Percentiles rank a stretch among this genome's conserved stretches.
Conservation (phyloP, 1,140 invertebrate genomes). For the Heliothis virescens region DNA sequence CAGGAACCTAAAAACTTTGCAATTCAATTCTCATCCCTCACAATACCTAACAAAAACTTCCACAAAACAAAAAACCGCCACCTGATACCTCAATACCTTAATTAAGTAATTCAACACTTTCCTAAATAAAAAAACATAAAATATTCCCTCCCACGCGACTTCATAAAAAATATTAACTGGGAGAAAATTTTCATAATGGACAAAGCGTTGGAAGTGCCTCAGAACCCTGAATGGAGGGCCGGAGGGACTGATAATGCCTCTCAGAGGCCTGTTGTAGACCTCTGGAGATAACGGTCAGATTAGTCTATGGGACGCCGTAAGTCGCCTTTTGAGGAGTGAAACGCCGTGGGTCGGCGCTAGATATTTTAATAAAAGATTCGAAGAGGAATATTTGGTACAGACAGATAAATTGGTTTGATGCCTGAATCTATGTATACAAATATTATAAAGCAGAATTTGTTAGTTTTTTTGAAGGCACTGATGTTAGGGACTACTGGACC, state of each 20-base stretch:
- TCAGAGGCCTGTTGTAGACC: constrained; percentile 56
- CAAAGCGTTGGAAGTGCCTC: constrained; percentile 42
- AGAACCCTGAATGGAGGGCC: constrained; percentile 48
- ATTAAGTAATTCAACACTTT: constrained; percentile 49
- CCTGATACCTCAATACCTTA: constrained; percentile 32
- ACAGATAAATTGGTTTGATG: not conserved
- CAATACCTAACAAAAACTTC: constrained; percentile 1
- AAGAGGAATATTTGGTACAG: constrained; percentile 3
- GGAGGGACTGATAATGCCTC: constrained; percentile 70
- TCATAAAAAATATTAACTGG: constrained; percentile 36
- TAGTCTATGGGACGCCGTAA: constrained; percentile 57
- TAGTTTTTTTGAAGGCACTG: not conserved
- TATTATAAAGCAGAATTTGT: not conserved
- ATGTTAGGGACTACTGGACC: too few species aligned
- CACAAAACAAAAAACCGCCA: not conserved
- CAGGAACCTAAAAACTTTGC: not conserved
- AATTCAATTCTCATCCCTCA: not conserved
- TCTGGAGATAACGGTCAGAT: constrained; percentile 70
- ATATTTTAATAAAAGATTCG: constrained; percentile 13
- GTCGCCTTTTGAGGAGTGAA: constrained; percentile 33
- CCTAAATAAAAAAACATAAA: constrained; percentile 6
- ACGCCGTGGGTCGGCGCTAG: not conserved
- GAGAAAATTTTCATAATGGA: constrained; percentile 53
- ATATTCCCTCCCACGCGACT: constrained; percentile 39
- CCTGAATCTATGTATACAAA: not conserved